A percentile compares a stretch with the other conserved stretches of the same genome.
Evolutionary conservation across 1,140 invertebrate species (phyloP).

Genomic region (Dendroctonus ponderosae): DNA sequence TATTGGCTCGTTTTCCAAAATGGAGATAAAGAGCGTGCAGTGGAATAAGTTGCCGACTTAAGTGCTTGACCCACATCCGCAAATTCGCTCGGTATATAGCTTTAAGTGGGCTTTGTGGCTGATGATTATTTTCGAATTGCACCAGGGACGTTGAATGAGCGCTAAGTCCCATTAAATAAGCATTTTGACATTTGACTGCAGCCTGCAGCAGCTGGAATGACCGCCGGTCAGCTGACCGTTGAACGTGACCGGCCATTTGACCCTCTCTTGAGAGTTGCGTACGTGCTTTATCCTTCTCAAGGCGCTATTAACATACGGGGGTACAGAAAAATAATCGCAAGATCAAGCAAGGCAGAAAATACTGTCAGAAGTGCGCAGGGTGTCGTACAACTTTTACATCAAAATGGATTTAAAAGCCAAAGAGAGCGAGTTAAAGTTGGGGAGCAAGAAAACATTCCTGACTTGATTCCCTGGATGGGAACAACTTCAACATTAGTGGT

Average conservation of each 20-base stretch:
- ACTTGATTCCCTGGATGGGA: too few relatives aligned
- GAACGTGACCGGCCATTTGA: slow-evolving; percentile 9
- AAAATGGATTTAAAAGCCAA: not conserved
- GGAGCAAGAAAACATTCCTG: too few relatives aligned
- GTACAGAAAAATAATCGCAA: not conserved
- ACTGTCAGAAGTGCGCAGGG: not conserved
- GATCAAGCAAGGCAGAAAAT: not conserved
- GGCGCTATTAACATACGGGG: slow-evolving; percentile 1
- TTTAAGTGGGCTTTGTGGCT: slow-evolving; percentile 9
- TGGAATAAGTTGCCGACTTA: slow-evolving; percentile 5
- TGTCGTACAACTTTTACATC: not conserved
- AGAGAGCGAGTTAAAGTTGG: not conserved
- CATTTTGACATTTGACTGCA: not conserved
- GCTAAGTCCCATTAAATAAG: not conserved
- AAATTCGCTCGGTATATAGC: not conserved
- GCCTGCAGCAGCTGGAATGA: not conserved
- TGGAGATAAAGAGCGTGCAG: slow-evolving; percentile 11
- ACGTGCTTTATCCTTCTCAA: slow-evolving; percentile 9
- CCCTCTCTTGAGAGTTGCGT: slow-evolving; percentile 5
- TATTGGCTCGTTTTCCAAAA: slow-evolving; percentile 27
- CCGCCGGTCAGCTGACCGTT: slow-evolving; percentile 9
- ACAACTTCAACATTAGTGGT: too few relatives aligned
- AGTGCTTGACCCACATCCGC: slow-evolving; percentile 14
- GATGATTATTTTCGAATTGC: not conserved
- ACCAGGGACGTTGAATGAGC: not conserved